Evolutionary conservation across 2,888 invertebrate species (phyloP), one percentile per base, ranked within the genome.

Genomic region (Laothoe populi): DNA sequence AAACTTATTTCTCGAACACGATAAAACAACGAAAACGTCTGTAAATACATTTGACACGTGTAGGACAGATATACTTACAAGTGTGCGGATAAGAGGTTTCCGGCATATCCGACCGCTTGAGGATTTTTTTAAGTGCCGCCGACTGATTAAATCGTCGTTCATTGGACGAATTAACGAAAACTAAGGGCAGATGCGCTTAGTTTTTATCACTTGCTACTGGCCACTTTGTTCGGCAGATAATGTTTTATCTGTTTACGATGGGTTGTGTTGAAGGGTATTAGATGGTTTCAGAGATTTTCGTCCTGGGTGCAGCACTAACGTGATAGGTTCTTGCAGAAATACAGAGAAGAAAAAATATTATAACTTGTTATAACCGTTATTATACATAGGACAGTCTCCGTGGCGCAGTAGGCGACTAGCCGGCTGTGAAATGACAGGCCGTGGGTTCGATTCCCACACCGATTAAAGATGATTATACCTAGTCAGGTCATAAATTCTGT

Each of bases 1-100:
- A 70, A 31, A 24, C 44, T 64, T 72, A 71, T 77, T 77, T 78
- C 70, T 72, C 69, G 68, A 73, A 77, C 74, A 78, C 79, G 83
- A 81, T 87, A 84, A 84, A 76, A 73, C 67, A 73, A 76, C 73
- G 75, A 76, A 78, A 82, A 80, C 69, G 72, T 75, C 76, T 84
- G 86, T 86, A 85, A 87, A 87, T 87, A 86, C 68, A 77, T 72
- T 73, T 74, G 81, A 88, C 90, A 89, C 86, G 84, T 90, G 90
- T 87, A 83, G 67, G 71, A 71, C 81, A 84, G 84, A 86, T 82
- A 81, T 68, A 63, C 63, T 66, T 72, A 81, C 80, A 78, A 85
- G 83, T 82, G 79, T 67, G 66, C 74, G 82, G 83, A 79, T 84
- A 83, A 81, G 79, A 78, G 72, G 77, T 79, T 86, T 86, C 86